phyloP scores from a whole-genome alignment of 2,113 vertebrate species.

The Columbina picui region DNA sequence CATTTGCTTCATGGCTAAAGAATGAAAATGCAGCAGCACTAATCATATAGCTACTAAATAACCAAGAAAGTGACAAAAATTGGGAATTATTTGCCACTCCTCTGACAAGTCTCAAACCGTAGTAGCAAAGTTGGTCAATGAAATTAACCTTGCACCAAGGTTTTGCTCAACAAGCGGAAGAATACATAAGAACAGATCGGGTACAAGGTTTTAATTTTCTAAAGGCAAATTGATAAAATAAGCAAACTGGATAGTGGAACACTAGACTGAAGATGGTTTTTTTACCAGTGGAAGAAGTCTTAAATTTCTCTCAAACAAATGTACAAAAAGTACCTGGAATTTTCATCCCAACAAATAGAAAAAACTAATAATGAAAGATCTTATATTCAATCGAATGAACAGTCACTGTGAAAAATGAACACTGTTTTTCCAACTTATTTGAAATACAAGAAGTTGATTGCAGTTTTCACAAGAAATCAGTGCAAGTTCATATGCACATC shows the following conservation, averaged over 20 bases:
- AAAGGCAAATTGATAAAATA: not conserved
- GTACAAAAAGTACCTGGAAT: not conserved
- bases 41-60: not conserved
- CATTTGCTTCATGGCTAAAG: not conserved
- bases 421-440: not conserved
- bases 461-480: not conserved
- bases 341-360: not conserved
- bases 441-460: not conserved
- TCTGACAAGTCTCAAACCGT: not conserved
- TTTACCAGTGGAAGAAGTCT: not conserved
- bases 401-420: not conserved
- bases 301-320: not conserved
- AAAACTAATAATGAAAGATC: not conserved
- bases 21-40: not conserved
- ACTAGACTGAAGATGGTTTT: accelerated
- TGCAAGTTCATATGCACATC: accelerated
- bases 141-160: not conserved
- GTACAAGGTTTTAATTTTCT: not conserved
- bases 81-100: not conserved
- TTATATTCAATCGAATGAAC: not conserved
- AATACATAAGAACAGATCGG: not conserved
- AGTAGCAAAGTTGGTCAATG: not conserved
- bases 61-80: not conserved
- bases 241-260: not conserved
- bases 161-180: not conserved